Evolutionary conservation across 2,113 vertebrate genomes (phyloP), one percentile per base, ranked within the genome.

Genomic region (Plecturocebus donacophilus): DNA sequence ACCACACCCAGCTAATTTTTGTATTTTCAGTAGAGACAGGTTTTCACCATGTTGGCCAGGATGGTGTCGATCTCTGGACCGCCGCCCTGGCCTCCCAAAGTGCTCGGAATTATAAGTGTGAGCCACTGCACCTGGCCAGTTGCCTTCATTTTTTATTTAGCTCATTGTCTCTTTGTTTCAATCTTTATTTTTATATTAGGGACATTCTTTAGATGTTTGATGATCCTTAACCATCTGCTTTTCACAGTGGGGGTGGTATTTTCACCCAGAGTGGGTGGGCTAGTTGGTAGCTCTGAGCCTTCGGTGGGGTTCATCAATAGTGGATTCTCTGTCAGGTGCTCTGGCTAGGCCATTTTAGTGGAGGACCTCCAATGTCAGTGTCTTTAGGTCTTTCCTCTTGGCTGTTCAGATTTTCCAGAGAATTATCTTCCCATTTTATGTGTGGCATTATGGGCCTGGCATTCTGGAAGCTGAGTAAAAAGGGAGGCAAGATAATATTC

Each of bases 101-200:
- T 58, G 56, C 56, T 58, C 16, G 56, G 56, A 21, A 58, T 58
- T 58, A 58, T 21, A 58, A 21, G 21, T 23, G 21, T 9, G 56
- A 58, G 21, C 17, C 56, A 58, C 56, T 3, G 8, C 2, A 20
- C 56, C 56, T 3, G 21, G 56, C 21, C 52, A 52, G 52, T 52
- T 52, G 52, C 52, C 52, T 52, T 52, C 52, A 52, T 49, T 76
- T 97, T 81, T 73, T 61, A 7, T 81, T 52, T 42, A 52, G 73
- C 54, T 73, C n/a, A 86, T 87, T 52, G 20, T 93, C 35, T 95
- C 35, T 89, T 77, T 38, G 14, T 81, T 89, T 80, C 88, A 27
- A 90, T 87, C 54, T 95, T 68, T 64, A 73, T 64, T 91, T 87
- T 90, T 73, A 66, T n/a, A 56, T n/a, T 75, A 47, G 17, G 66